Evolutionary conservation across 1,140 invertebrate genomes (phyloP), one percentile per base, ranked within the genome.

Genomic region (Samia ricini): DNA sequence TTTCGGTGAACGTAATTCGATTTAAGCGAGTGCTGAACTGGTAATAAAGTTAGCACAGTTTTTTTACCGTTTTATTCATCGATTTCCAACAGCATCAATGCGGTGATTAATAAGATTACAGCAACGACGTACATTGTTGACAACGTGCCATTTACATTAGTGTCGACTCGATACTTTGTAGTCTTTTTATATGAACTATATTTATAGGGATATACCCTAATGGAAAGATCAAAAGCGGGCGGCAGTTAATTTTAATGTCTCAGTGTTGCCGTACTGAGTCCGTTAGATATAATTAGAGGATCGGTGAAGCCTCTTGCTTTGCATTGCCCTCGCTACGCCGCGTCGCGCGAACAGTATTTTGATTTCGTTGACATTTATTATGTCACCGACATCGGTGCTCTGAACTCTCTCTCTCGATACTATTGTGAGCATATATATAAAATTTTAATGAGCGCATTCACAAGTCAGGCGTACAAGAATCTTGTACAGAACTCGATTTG

Each of bases 191-290:
- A 80, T 77, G 68, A 70, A 61, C 63, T 73, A 67, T 88, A 88
- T 89, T 84, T 88, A 88, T 85, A 88, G 83, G 75, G 59, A 61
- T 77, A n/a, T n/a, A 76, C 73, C 70, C 79, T 89, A 89, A 89
- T 88, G 87, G 85, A 87, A 89, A 89, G 87, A 89, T 89, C 87
- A 89, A 89, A 89, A 75, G 83, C 77, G 66, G 64, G 63, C 72
- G 74, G 77, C 77, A 84, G 87, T 88, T 89, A 85, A 86, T 87
- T 89, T 89, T 88, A 88, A 89, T 89, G 85, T 84, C 83, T 85
- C 83, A 68, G 78, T 86, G 84, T 86, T 86, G 78, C 76, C 79
- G 76, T 74, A 78, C 64, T 69, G 73, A 71, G 71, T 63, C 74
- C 72, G 82, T 77, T 86, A 81, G 83, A 86, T 89, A 89, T 89